phyloP scores from a whole-genome alignment of 2,113 vertebrate species.

The Nothobranchius furzeri region DNA sequence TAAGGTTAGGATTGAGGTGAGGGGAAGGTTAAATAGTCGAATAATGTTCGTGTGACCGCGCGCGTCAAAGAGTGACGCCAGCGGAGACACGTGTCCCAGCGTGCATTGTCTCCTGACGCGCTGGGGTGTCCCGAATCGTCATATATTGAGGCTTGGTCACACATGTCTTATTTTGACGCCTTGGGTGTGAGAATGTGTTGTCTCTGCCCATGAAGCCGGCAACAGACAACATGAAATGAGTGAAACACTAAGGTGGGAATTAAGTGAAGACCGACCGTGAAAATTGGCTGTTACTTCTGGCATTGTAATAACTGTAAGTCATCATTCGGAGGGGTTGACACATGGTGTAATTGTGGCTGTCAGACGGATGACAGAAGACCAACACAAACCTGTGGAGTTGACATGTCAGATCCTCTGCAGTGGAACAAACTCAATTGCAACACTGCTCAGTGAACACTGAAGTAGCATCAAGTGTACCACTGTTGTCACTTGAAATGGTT shows the following conservation, averaged over 20 bases:
- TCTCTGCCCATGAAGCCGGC: background rate
- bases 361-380: constrained; percentile 42
- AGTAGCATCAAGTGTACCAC: constrained; percentile 64
- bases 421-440: constrained; percentile 75
- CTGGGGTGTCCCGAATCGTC: no score
- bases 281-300: constrained; percentile 41
- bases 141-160: no score
- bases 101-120: no score
- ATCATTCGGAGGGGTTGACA: constrained; percentile 48
- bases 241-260: constrained; percentile 25
- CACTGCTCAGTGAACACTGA: constrained; percentile 68
- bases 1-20: no score
- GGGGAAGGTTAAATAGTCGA: no score
- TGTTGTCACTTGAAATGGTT: constrained; percentile 67
- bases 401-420: constrained; percentile 64
- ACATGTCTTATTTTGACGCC: no score
- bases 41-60: no score
- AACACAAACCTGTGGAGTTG: constrained; percentile 57
- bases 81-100: no score
- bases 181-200: no score
- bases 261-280: constrained; percentile 41
- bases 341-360: constrained; percentile 59
- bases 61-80: no score
- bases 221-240: constrained; percentile 15
- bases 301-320: constrained; percentile 63